Conservation (phyloP, 1,140 invertebrate species). For the Macrosteles quadrilineatus region DNA sequence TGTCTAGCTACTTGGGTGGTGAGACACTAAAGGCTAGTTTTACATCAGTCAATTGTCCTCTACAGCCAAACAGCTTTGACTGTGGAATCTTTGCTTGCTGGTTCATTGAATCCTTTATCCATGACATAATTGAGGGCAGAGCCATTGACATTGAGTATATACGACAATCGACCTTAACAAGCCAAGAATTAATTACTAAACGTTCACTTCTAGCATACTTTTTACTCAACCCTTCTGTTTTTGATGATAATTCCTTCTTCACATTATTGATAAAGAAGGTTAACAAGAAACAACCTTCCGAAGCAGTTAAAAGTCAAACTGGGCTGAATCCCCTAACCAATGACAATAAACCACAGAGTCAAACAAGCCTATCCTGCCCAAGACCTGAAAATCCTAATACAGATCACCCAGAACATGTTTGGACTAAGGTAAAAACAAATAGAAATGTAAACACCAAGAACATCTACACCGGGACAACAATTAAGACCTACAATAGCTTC, state of each 20-base stretch:
- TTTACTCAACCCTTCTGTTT: not conserved
- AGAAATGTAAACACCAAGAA: not conserved
- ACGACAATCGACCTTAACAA: not conserved
- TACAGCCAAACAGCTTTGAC: not conserved
- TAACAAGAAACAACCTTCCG: not conserved
- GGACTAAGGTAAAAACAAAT: not conserved
- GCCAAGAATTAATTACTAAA: not conserved
- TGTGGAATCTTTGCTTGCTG: not conserved
- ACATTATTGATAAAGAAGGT: not conserved
- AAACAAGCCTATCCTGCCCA: too few relatives aligned
- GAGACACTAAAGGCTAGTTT: not conserved
- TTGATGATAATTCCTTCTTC: not conserved
- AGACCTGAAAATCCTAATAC: too few relatives aligned
- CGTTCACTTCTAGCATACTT: not conserved
- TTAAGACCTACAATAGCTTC: too few relatives aligned
- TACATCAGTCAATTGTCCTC: not conserved
- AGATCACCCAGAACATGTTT: not conserved
- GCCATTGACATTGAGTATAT: not conserved
- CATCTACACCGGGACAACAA: too few relatives aligned
- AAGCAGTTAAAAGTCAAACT: not conserved
- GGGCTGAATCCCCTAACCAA: not conserved
- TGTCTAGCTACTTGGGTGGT: not conserved
- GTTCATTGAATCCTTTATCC: not conserved
- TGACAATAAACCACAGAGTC: not conserved
- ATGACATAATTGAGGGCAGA: not conserved